These are phyloP conservation scores for Morpho helenor DNA, from an alignment of 2,888 invertebrate genomes.

Conservation along the genomic window DNA sequence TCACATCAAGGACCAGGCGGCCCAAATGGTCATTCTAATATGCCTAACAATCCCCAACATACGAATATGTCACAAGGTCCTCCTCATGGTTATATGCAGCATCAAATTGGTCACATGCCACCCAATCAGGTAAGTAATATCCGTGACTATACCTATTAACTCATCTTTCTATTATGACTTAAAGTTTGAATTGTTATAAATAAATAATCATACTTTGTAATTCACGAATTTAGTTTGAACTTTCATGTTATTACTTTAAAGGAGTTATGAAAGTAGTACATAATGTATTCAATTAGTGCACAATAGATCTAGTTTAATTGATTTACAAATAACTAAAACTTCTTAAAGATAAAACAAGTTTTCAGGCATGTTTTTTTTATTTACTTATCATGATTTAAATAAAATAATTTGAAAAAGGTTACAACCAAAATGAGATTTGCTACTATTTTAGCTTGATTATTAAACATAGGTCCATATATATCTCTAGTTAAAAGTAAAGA, in stretches of 20 bases:
- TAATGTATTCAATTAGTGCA: no score
- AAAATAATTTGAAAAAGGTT: slow-evolving; percentile 1
- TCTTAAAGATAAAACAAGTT: no score
- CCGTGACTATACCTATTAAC: no score
- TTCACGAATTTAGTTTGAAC: no score
- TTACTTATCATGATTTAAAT: neutral
- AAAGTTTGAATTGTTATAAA: no score
- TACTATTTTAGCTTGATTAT: slow-evolving; percentile 11
- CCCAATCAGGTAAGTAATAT: slow-evolving; percentile 62
- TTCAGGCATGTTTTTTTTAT: no score
- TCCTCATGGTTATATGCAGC: slow-evolving; percentile 82
- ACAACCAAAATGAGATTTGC: neutral
- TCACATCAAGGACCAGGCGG: slow-evolving; percentile 53
- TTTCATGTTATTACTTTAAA: no score
- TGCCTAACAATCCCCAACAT: slow-evolving; percentile 66
- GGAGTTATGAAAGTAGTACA: no score
- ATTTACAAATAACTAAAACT: no score
- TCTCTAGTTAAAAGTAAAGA: slow-evolving; percentile 46
- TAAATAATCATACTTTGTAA: no score
- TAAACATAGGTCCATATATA: slow-evolving; percentile 61
- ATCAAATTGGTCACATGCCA: slow-evolving; percentile 78
- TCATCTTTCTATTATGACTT: no score
- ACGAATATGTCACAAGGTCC: slow-evolving; percentile 77
- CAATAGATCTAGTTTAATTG: no score
- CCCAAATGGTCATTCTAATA: slow-evolving; percentile 76